Percentiles rank a stretch among this genome's conserved stretches.
Evolutionary conservation across 2,113 vertebrate species (phyloP).

Genomic region (Pitta sordida): DNA sequence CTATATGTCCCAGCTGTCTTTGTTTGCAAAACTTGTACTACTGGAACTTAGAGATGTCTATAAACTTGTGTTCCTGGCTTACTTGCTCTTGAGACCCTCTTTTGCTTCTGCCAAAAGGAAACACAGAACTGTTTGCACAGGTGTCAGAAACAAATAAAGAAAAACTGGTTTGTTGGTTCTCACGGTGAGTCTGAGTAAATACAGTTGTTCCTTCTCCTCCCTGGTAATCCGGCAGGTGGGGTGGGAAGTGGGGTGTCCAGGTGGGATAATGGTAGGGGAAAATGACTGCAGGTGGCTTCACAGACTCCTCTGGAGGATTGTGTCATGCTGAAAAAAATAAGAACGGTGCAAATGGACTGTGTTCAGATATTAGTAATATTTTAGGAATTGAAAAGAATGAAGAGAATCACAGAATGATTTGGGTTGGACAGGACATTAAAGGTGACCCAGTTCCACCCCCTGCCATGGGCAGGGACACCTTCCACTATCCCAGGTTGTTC

Average conservation of each 20-base stretch:
- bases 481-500: background rate
- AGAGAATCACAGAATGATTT: background rate
- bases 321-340: background rate
- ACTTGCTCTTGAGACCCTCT: background rate
- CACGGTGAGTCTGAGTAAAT: background rate
- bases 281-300: background rate
- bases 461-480: background rate
- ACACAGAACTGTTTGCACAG: conserved; percentile 1
- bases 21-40: background rate
- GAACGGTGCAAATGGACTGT: background rate
- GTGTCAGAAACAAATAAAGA: conserved; percentile 31
- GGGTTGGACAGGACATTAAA: background rate
- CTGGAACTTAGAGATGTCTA: background rate
- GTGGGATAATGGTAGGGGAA: background rate
- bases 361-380: background rate
- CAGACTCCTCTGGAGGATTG: background rate
- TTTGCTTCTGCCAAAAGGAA: background rate
- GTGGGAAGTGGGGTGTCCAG: background rate
- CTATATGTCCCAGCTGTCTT: background rate
- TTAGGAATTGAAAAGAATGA: background rate
- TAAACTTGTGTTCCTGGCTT: background rate
- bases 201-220: background rate
- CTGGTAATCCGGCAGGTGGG: too few species aligned
- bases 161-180: conserved; percentile 63
- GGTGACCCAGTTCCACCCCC: background rate